These are phyloP conservation scores for Seriola dumerili DNA, from an alignment of 2,113 vertebrate genomes.

Conservation along the genomic window DNA sequence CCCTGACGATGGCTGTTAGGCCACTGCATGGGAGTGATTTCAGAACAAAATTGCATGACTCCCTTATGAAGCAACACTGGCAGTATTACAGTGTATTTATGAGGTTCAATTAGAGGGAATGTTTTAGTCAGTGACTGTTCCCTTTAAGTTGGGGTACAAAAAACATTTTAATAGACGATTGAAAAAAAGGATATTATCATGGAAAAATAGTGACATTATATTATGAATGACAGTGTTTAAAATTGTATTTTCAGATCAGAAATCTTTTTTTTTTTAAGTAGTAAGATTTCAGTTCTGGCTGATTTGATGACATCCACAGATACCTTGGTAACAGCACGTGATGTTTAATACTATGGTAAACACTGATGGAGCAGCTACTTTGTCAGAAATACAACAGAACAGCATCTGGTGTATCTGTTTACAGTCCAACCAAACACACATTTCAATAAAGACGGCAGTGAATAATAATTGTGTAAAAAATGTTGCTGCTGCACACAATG, in stretches of 20 bases:
- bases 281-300: not conserved
- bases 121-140: not conserved
- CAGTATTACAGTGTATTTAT: constrained; percentile 24
- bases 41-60: constrained; percentile 8
- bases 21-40: constrained; percentile 50
- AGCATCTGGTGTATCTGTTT: not conserved
- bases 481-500: not conserved
- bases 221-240: not conserved
- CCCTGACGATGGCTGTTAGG: constrained; percentile 41
- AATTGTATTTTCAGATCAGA: not conserved
- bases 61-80: constrained; percentile 20
- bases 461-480: constrained; percentile 4
- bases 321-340: not conserved
- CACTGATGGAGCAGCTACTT: not conserved
- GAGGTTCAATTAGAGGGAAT: constrained; percentile 1
- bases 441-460: not conserved
- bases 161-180: not conserved
- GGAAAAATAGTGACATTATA: not conserved
- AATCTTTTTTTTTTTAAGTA: not conserved
- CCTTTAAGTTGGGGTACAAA: not conserved
- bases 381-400: not conserved
- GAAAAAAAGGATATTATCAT: not conserved
- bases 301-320: not conserved
- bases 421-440: not conserved
- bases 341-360: constrained; percentile 4